Evolutionary conservation across 2,797 vertebrate species (phyloP).

Genomic region (Tapera naevia): DNA sequence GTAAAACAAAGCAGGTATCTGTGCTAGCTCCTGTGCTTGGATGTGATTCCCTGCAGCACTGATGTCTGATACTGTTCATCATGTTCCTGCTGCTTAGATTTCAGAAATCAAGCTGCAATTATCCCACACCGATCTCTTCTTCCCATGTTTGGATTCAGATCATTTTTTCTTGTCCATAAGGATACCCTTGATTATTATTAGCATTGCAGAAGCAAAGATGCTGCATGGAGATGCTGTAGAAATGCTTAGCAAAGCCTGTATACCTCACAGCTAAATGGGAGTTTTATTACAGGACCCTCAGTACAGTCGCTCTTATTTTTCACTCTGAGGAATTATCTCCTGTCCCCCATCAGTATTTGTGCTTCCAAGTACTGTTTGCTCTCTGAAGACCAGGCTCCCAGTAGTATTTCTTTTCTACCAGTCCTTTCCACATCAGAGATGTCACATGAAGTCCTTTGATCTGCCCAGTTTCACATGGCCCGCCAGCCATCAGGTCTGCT

Average conservation of each 20-base stretch:
- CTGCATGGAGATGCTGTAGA: background rate
- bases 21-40: background rate
- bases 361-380: background rate
- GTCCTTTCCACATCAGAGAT: background rate
- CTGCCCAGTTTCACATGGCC: background rate
- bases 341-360: background rate
- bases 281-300: background rate
- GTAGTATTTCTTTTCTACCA: background rate
- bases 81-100: background rate
- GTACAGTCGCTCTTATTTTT: background rate
- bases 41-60: background rate
- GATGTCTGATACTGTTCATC: background rate
- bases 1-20: background rate
- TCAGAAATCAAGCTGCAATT: background rate
- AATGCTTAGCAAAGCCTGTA: background rate
- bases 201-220: background rate
- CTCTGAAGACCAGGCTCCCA: background rate
- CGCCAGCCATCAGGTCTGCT: background rate
- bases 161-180: background rate
- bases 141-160: background rate
- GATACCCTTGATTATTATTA: background rate
- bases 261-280: background rate
- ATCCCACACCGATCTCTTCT: background rate
- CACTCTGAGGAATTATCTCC: background rate
- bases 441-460: background rate